These are phyloP conservation scores for Coboldia fuscipes DNA, from an alignment of 1,140 invertebrate species.

Conservation along the genomic window DNA sequence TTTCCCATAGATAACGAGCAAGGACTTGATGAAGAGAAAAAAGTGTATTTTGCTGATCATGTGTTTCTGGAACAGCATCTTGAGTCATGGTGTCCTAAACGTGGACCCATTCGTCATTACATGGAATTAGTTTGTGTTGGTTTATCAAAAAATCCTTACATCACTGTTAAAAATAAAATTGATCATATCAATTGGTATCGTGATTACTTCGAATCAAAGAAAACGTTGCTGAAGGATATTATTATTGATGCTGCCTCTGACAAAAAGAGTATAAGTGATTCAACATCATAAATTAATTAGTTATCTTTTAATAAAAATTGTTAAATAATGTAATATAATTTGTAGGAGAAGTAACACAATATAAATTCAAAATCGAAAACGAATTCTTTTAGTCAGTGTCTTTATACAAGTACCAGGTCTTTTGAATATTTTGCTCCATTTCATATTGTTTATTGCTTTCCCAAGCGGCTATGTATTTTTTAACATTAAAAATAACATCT, in stretches of 20 bases:
- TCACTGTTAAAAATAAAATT: constrained; percentile 69
- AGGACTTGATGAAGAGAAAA: constrained; percentile 66
- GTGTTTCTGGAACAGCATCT: constrained; percentile 78
- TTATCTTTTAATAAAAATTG: too few relatives aligned
- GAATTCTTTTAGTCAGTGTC: too few relatives aligned
- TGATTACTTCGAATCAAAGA: constrained; percentile 73
- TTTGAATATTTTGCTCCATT: constrained; percentile 17
- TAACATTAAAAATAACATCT: constrained; percentile 12
- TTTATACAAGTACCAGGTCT: constrained; percentile 18
- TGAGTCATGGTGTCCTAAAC: constrained; percentile 67
- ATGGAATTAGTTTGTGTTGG: constrained; percentile 91
- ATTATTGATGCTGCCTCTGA: constrained; percentile 8
- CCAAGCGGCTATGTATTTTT: constrained; percentile 10
- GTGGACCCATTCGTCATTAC: constrained; percentile 80
- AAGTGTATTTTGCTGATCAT: constrained; percentile 74
- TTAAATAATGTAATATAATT: too few relatives aligned
- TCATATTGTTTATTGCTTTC: constrained; percentile 9
- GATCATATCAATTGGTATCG: constrained; percentile 86
- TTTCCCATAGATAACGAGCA: constrained; percentile 97
- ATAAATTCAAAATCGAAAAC: too few relatives aligned
- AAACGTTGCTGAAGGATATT: constrained; percentile 33
- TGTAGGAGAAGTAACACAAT: too few relatives aligned
- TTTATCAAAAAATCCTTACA: constrained; percentile 84
- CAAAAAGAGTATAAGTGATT: too few relatives aligned
- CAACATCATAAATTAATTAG: too few relatives aligned